These are phyloP conservation scores for Xiphias gladius DNA, from an alignment of 2,113 vertebrate genomes.

Conservation along the genomic window DNA sequence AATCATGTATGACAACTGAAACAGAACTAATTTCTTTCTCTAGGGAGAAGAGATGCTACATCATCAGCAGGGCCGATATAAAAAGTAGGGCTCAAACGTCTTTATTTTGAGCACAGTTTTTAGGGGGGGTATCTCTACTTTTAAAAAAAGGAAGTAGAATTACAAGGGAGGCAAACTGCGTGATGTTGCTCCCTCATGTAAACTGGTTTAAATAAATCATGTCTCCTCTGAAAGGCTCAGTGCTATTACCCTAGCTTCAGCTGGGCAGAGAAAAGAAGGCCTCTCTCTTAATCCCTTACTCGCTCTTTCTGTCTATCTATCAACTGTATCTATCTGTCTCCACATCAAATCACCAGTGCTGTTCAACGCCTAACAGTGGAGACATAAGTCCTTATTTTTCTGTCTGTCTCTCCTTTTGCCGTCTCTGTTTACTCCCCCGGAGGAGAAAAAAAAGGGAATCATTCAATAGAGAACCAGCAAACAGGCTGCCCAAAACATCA, in stretches of 20 bases:
- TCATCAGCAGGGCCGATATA: conserved; percentile 11
- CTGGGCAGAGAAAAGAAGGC: conserved; percentile 4
- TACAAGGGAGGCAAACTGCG: conserved; percentile 46
- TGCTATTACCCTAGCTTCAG: conserved; percentile 38
- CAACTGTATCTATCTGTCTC: background rate
- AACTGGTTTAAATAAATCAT: conserved; percentile 76
- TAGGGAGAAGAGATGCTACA: background rate
- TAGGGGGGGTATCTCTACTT: conserved; percentile 25
- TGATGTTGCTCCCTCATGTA: conserved; percentile 64
- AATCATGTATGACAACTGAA: conserved; percentile 37
- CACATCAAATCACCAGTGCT: conserved; percentile 8
- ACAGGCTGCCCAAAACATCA: conserved; percentile 27
- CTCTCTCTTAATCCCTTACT: conserved; percentile 5
- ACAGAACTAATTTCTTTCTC: conserved; percentile 34
- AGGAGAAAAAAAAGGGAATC: conserved; percentile 20
- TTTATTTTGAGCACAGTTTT: conserved; percentile 59
- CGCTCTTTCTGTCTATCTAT: background rate
- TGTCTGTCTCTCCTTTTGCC: background rate
- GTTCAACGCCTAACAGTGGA: background rate
- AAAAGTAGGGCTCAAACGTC: conserved; percentile 28
- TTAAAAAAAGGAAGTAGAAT: conserved; percentile 28
- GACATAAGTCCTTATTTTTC: background rate
- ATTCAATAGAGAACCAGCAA: conserved; percentile 1
- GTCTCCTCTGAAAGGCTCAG: conserved; percentile 60
- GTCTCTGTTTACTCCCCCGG: conserved; percentile 9